Conservation (phyloP, 1,140 invertebrate species). For the Pseudomyrmex flavicornis region DNA sequence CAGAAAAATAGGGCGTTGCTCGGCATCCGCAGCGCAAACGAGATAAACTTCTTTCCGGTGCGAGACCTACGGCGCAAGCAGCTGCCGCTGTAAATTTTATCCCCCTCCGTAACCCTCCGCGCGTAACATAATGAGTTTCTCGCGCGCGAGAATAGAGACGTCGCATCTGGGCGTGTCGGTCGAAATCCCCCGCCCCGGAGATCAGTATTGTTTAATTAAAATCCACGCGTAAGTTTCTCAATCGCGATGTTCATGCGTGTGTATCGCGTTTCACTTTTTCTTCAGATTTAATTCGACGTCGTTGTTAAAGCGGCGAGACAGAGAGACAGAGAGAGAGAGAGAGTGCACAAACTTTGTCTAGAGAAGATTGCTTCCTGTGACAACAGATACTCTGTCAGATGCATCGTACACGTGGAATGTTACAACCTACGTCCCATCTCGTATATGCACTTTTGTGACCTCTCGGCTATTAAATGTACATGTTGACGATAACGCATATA, state of each 20-base stretch:
- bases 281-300: too few relatives aligned
- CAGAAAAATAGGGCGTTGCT: constrained; percentile 52
- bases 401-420: not conserved
- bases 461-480: constrained; percentile 12
- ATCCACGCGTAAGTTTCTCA: not conserved
- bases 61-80: constrained; percentile 48
- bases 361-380: not conserved
- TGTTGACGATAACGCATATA: constrained; percentile 7
- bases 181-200: not conserved
- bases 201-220: constrained; percentile 36
- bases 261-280: too few relatives aligned
- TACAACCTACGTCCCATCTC: not conserved
- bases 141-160: not conserved
- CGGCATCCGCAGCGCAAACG: constrained; percentile 48
- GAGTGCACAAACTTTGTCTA: constrained; percentile 2
- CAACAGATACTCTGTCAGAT: not conserved
- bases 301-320: too few relatives aligned
- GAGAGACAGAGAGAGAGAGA: too few relatives aligned
- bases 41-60: constrained; percentile 63
- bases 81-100: constrained; percentile 56
- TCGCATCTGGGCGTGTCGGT: not conserved
- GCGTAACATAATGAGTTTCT: constrained; percentile 10
- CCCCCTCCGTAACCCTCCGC: not conserved
- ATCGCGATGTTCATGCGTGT: not conserved
- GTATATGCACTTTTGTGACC: not conserved